Evolutionary conservation across 1,140 invertebrate genomes (phyloP).

Genomic region (Aradophagus sp.): DNA sequence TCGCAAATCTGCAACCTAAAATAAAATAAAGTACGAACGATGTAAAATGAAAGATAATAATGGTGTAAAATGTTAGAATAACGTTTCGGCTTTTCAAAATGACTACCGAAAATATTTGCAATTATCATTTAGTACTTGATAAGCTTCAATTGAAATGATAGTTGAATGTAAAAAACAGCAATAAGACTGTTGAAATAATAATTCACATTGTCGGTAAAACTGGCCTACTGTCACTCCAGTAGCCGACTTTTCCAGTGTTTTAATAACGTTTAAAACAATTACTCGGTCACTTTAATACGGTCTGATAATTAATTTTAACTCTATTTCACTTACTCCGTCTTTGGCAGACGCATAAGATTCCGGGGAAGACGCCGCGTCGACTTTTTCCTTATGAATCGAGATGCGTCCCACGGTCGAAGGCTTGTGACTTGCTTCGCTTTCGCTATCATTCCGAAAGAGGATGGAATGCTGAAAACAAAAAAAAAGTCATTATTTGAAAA

Average conservation of each 20-base stretch:
- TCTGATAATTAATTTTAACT: too few species aligned
- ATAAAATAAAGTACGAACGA: conserved; percentile 31
- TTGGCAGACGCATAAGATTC: conserved; percentile 96
- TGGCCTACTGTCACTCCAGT: too few species aligned
- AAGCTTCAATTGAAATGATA: conserved; percentile 2
- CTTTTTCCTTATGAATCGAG: conserved; percentile 68
- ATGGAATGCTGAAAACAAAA: conserved; percentile 82
- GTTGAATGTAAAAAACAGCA: neutral
- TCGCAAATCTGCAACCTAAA: conserved; percentile 89
- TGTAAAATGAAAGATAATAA: too few species aligned
- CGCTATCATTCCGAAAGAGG: conserved; percentile 85
- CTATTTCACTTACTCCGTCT: conserved; percentile 86
- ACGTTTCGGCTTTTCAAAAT: too few species aligned
- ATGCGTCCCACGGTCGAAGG: conserved; percentile 66
- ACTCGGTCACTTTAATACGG: too few species aligned
- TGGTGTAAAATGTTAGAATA: too few species aligned
- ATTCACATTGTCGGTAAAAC: too few species aligned
- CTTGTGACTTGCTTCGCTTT: conserved; percentile 72
- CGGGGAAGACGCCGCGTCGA: conserved; percentile 80
- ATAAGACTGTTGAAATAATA: too few species aligned
- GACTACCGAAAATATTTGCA: too few species aligned
- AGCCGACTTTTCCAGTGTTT: too few species aligned
- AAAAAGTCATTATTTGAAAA: neutral
- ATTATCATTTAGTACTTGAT: too few species aligned
- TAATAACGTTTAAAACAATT: too few species aligned